A percentile compares a stretch with the other conserved stretches of the same genome.
These are phyloP conservation scores for Ramphastos sulfuratus DNA, from an alignment of 2,113 vertebrate genomes.

Conservation along the genomic window DNA sequence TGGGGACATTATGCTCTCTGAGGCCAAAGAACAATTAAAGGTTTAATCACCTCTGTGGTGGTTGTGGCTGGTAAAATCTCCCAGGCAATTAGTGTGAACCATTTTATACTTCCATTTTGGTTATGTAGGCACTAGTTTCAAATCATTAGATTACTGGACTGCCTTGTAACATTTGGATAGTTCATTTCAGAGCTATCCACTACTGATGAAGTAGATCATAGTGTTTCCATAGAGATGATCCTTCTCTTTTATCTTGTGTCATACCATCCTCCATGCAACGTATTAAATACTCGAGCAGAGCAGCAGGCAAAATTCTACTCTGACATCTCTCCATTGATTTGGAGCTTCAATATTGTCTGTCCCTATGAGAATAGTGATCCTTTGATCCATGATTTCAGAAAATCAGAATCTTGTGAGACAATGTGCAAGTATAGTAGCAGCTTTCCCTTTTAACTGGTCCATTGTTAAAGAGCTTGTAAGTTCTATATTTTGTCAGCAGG, in stretches of 20 bases:
- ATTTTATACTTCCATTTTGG: conserved; percentile 30
- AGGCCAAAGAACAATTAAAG: neutral
- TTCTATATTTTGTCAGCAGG: neutral
- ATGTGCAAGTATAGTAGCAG: neutral
- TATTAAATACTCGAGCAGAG: neutral
- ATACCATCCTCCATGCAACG: conserved; percentile 4
- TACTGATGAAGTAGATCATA: conserved; percentile 17
- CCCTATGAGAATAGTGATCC: neutral
- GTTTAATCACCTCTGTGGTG: conserved; percentile 1
- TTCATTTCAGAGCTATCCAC: conserved; percentile 20
- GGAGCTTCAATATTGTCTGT: neutral
- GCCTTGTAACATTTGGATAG: conserved; percentile 37
- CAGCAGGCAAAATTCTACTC: neutral
- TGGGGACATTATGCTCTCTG: neutral
- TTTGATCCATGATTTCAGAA: conserved; percentile 8
- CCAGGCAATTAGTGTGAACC: neutral
- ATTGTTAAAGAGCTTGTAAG: neutral
- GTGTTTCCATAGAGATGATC: conserved; percentile 61
- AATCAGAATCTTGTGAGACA: neutral
- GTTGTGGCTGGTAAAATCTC: conserved; percentile 19
- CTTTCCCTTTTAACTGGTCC: neutral
- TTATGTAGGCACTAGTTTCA: conserved; percentile 23
- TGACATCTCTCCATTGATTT: neutral
- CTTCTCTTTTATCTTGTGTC: conserved; percentile 33
- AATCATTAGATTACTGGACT: conserved; percentile 19